Evolutionary conservation across 2,888 invertebrate species (phyloP), one percentile per base, ranked within the genome.

Genomic region (Sminthurinus aureus): DNA sequence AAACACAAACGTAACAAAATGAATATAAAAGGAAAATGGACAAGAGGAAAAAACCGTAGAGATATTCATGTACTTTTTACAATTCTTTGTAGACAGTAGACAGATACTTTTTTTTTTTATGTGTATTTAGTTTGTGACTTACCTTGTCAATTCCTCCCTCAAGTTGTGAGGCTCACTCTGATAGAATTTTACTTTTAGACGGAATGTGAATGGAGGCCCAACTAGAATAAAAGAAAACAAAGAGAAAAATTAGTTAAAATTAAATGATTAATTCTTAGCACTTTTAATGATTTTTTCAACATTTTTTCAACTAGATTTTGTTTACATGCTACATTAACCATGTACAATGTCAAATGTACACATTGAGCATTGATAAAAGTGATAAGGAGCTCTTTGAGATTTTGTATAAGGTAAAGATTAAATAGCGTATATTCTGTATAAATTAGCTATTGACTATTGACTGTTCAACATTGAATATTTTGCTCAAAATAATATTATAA

Each of bases 111-210:
- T 38, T 38, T 4, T 38, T 38, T 38, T 38, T 38, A 38, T 6
- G 6, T 38, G 24, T 24, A 74, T 24, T 24, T 74, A 51, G 1
- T 15, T 66, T 22, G 18, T 71, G 81, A 73, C 89, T 89, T 88
- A 93, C 90, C 99, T 93, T 8, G 99, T 99, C 87, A 99, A 92
- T 91, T 99, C 99, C 91, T 99, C 99, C 84, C 98, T 93, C 85
- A 99, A 92, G 89, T 96, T 96, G 90, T 96, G 98, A 11, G 99
- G 99, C 90, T 99, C 99, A 0, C 98, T 98, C 0, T 99, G 98
- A 91, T 99, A 99, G 91, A 99, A 99, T 91, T 99, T 99, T 3
- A 99, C 99, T 91, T 96, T 95, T 79, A 99, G 93, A 84, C 97
- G 93, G 89, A 99, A 93, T 79, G 98, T 98, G 90, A 97, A 99